A percentile compares a stretch with the other conserved stretches of the same genome.
These are phyloP conservation scores for Adineta ricciae DNA, from an alignment of 2,888 invertebrate genomes.

Conservation along the genomic window DNA sequence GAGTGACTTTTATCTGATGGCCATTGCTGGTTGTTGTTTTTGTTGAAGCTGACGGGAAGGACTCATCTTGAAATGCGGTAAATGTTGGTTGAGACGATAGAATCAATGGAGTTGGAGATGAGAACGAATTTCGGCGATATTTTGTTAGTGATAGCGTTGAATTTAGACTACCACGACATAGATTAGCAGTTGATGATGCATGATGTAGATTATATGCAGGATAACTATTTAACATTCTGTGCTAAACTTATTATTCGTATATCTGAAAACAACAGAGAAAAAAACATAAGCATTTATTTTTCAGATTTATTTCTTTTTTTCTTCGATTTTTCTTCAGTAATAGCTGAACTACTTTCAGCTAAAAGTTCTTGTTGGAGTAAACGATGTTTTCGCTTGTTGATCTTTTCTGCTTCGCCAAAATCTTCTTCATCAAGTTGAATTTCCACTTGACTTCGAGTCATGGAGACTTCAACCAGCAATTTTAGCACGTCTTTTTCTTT, in stretches of 20 bases:
- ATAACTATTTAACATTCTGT: conserved; percentile 5
- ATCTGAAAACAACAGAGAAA: neutral
- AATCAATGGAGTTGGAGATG: neutral
- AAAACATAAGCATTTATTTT: neutral
- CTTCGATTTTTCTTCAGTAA: neutral
- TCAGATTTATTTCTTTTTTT: neutral
- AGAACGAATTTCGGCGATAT: neutral
- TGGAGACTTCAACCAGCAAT: conserved; percentile 82
- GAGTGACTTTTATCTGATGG: neutral
- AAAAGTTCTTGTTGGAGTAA: conserved; percentile 6
- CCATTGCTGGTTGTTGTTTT: neutral
- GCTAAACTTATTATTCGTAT: neutral
- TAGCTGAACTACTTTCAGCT: neutral
- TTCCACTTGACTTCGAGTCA: conserved; percentile 81
- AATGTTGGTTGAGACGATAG: neutral
- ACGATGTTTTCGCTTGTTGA: conserved; percentile 67
- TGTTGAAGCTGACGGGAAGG: neutral
- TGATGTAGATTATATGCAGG: neutral
- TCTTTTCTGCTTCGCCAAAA: conserved; percentile 74
- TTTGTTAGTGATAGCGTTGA: neutral
- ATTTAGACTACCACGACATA: neutral
- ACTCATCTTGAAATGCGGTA: neutral
- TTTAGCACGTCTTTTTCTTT: conserved; percentile 76
- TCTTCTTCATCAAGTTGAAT: conserved; percentile 78
- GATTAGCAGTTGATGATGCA: neutral